Base-by-base conservation (phyloP, 2,888 invertebrate genomes). In the Spodoptera picta region DNA sequence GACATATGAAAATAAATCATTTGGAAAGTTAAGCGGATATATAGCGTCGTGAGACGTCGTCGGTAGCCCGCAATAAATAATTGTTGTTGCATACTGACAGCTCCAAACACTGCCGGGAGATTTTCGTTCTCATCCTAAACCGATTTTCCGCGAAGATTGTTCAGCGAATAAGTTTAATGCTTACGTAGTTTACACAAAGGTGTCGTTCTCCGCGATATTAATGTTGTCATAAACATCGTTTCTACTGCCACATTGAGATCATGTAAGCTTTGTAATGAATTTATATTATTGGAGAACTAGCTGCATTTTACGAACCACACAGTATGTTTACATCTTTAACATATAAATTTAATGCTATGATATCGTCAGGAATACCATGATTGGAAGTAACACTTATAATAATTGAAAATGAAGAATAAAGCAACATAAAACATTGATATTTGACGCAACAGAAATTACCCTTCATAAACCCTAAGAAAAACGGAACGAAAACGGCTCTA, bases 1-100 rank as follows among this genome's bases (percentile, higher is more conserved):
- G 75, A 75, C 81, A 77, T 74, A 80, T 77, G 74, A 81, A 76
- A 80, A 86, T 86, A 86, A 86, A 85, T 87, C 82, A 86, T 83
- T 75, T 76, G 53, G 60, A 72, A 82, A 83, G 84, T 85, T 79
- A 75, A 77, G 75, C 79, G 84, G 83, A 79, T 80, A 77, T 77
- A 66, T 66, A 60, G 75, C 74, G 76, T 79, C 83, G 71, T 67
- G 82, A 77, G 81, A 81, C 73, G 69, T 69, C 63, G 74, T 75
- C 79, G 57, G 66, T 60, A 54, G 54, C 61, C 73, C 77, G 75
- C 69, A 70, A 81, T 86, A 85, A 85, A 87, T 87, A 83, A 85
- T 85, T 83, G 81, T 81, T 81, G 80, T 78, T 83, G 76, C 80
- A 69, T 73, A 73, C 71, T 75, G 81, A 76, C 78, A 70, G 64